phyloP scores from a whole-genome alignment of 2,797 vertebrate genomes.

The Corythornis leucogaster region DNA sequence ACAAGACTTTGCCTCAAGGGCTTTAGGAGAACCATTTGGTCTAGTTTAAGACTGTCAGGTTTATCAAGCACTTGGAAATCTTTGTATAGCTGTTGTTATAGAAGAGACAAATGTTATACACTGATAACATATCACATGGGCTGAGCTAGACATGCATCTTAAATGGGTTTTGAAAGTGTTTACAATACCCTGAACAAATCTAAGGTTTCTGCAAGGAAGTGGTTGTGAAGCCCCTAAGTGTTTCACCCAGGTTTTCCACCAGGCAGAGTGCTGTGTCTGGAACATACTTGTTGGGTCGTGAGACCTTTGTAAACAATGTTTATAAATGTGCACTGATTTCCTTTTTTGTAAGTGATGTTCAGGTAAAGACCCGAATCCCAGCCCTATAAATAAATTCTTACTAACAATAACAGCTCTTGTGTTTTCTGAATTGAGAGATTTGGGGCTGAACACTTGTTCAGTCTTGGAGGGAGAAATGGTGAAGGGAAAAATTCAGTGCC shows the following conservation, averaged over 20 bases:
- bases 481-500: neutral
- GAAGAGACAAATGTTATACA: neutral
- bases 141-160: neutral
- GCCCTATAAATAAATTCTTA: conserved; percentile 25
- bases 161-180: neutral
- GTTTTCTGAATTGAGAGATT: neutral
- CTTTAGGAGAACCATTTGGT: neutral
- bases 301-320: neutral
- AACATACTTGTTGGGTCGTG: neutral
- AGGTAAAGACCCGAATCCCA: neutral
- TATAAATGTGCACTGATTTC: neutral
- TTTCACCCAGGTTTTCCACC: neutral
- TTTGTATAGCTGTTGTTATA: neutral
- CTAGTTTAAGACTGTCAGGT: neutral
- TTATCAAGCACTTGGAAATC: neutral
- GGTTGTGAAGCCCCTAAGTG: neutral
- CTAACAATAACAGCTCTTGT: neutral
- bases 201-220: neutral
- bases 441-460: neutral
- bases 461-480: neutral
- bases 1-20: neutral
- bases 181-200: neutral
- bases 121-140: neutral
- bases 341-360: neutral
- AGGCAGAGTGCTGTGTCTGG: neutral